Conservation (phyloP, 2,888 invertebrate species). For the Megamerina dolium region DNA sequence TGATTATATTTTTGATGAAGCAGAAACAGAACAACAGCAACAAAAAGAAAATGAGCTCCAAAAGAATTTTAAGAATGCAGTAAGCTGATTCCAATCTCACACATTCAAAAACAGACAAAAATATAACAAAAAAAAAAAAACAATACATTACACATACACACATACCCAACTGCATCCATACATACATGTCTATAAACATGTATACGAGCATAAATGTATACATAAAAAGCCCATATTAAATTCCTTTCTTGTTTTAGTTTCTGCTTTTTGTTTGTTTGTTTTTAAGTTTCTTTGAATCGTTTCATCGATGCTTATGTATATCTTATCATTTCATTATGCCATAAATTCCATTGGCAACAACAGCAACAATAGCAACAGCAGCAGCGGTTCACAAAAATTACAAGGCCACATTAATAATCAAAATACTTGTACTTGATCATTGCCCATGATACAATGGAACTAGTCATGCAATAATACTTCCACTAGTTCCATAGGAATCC, state of each 20-base stretch:
- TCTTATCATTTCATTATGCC: slow-evolving; percentile 35
- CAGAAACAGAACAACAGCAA: slow-evolving; percentile 3
- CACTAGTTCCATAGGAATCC: too few species aligned
- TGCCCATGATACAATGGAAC: too few species aligned
- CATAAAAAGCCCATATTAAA: neutral
- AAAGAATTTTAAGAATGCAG: slow-evolving; percentile 20
- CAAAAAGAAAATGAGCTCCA: neutral
- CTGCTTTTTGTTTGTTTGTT: slow-evolving; percentile 2
- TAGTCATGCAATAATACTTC: too few species aligned
- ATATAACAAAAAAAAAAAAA: slow-evolving; percentile 9
- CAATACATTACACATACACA: slow-evolving; percentile 12
- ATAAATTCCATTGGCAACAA: slow-evolving; percentile 24
- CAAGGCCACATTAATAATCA: too few species aligned
- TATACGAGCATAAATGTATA: neutral
- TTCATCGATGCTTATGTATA: slow-evolving; percentile 14
- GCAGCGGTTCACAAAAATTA: too few species aligned
- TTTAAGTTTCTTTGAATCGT: neutral
- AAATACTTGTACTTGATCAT: too few species aligned
- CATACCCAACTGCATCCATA: too few species aligned
- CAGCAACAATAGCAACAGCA: too few species aligned
- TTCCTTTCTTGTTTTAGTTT: neutral
- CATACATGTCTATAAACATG: too few species aligned
- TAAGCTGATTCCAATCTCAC: slow-evolving; percentile 11
- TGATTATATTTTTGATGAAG: neutral
- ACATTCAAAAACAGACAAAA: slow-evolving; percentile 7